Evolutionary conservation across 2,888 invertebrate species (phyloP).

Genomic region (Tiliacea citrago): DNA sequence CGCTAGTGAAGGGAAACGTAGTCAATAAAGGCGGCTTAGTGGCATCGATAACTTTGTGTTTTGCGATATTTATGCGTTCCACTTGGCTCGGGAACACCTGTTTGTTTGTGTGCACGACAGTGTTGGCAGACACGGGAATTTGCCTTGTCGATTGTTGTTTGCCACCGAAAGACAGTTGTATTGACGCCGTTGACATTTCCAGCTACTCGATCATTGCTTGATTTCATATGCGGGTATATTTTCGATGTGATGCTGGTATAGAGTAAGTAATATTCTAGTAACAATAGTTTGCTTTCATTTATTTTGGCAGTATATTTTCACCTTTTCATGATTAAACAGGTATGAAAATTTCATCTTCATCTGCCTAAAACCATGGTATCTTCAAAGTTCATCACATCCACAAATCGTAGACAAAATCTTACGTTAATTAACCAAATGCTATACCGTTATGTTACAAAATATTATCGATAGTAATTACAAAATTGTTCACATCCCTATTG

Average conservation of each 20-base stretch:
- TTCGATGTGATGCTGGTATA: neutral
- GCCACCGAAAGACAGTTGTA: conserved; percentile 34
- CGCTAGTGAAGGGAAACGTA: conserved; percentile 77
- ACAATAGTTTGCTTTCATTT: neutral
- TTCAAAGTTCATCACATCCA: neutral
- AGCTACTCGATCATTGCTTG: conserved; percentile 9
- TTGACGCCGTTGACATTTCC: conserved; percentile 23
- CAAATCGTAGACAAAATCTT: too few relatives aligned
- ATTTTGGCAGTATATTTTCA: neutral
- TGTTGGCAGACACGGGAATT: conserved; percentile 42
- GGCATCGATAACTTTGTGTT: conserved; percentile 89
- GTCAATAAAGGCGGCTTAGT: conserved; percentile 88
- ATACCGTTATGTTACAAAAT: neutral
- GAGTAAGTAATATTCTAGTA: neutral
- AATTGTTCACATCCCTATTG: conserved; percentile 42
- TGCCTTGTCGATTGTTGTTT: conserved; percentile 57
- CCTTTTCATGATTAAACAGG: neutral
- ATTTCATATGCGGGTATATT: neutral
- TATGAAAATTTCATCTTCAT: neutral
- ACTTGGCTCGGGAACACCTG: conserved; percentile 83
- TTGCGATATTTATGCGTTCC: conserved; percentile 86
- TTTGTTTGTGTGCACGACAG: conserved; percentile 72
- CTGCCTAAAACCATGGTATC: neutral
- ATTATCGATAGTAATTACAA: conserved; percentile 42
- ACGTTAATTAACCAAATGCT: neutral